These are phyloP conservation scores for Glandiceps talaboti DNA, from an alignment of 53 echinoderm and acorn worm species.

Conservation along the genomic window DNA sequence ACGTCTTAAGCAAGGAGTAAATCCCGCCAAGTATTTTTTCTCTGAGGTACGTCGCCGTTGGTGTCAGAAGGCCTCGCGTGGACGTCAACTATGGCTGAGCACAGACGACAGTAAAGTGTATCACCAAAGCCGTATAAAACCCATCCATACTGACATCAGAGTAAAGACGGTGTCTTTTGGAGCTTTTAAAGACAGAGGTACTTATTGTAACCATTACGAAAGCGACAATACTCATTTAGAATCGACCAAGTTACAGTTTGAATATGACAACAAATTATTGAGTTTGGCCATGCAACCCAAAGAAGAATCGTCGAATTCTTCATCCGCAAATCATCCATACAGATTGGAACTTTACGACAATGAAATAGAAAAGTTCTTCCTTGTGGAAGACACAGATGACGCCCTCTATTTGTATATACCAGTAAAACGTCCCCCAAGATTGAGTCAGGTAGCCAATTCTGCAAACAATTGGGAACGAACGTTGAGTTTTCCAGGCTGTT, in stretches of 20 bases:
- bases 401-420: background rate
- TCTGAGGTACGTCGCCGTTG: background rate
- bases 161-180: conserved; percentile 5
- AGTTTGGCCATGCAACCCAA: background rate
- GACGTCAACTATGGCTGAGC: background rate
- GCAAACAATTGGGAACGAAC: background rate
- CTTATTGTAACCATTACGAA: conserved; percentile 7
- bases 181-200: conserved; percentile 1
- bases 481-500: background rate
- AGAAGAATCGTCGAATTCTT: background rate
- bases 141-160: background rate
- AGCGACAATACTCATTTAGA: background rate
- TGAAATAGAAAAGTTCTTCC: conserved; percentile 5
- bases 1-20: no score
- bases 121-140: background rate
- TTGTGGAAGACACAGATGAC: conserved; percentile 2
- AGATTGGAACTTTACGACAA: background rate
- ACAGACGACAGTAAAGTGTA: background rate
- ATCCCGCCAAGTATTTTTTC: background rate
- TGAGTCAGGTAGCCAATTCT: background rate
- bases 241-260: background rate
- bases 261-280: conserved; percentile 1
- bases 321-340: background rate
- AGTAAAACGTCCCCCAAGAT: conserved; percentile 1
- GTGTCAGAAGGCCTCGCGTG: background rate